Conservation (phyloP, 2,113 vertebrate genomes). For the Plotosus lineatus region DNA sequence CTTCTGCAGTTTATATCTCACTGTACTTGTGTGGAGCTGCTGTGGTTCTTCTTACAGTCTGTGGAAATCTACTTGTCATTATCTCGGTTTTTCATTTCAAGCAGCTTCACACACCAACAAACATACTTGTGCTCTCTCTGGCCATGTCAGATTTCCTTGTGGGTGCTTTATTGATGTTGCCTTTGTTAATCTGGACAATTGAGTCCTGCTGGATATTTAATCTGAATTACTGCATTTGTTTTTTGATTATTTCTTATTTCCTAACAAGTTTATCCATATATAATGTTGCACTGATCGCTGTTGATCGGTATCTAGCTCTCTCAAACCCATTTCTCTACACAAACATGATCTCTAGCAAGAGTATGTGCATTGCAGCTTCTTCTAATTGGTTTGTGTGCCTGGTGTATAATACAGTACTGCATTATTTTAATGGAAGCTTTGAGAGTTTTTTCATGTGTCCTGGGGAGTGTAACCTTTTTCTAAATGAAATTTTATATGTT, state of each 20-base stretch:
- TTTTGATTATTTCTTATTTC: neutral
- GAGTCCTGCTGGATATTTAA: conserved; percentile 51
- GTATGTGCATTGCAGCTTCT: neutral
- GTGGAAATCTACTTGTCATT: conserved; percentile 46
- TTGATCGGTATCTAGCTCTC: conserved; percentile 49
- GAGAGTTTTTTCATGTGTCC: conserved; percentile 48
- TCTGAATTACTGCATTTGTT: conserved; percentile 2
- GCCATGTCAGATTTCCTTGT: conserved; percentile 16
- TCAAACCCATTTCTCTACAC: conserved; percentile 45
- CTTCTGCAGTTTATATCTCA: conserved; percentile 24
- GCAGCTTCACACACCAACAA: conserved; percentile 47
- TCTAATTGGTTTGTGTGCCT: conserved; percentile 25
- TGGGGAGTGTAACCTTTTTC: conserved; percentile 17
- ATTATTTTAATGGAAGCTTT: conserved; percentile 27
- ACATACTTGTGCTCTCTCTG: conserved; percentile 41
- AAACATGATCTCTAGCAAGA: conserved; percentile 26
- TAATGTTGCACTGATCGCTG: conserved; percentile 35
- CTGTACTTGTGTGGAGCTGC: conserved; percentile 60
- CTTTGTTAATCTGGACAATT: conserved; percentile 41
- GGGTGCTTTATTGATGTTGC: conserved; percentile 71
- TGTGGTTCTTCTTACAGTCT: conserved; percentile 62
- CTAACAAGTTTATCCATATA: conserved; percentile 30
- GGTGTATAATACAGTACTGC: conserved; percentile 14
- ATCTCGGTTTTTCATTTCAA: conserved; percentile 48
- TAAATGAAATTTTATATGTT: conserved; percentile 18